Conservation (phyloP, 2,888 invertebrate species). For the Eledone cirrhosa region DNA sequence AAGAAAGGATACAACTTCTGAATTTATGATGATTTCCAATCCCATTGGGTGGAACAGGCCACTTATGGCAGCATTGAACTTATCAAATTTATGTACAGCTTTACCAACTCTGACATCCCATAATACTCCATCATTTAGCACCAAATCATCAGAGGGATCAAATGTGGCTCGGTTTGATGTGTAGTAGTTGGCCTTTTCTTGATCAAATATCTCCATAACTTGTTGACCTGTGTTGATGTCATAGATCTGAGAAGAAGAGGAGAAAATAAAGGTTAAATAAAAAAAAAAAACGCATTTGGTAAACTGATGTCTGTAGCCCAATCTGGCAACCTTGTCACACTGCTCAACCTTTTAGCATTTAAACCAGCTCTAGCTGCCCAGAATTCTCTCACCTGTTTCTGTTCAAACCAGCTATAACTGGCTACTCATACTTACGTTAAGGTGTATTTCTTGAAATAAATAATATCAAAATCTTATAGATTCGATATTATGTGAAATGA, state of each 20-base stretch:
- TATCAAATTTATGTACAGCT: conserved; percentile 96
- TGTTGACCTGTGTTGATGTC: conserved; percentile 84
- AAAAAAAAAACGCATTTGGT: not conserved
- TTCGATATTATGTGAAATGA: too few species aligned
- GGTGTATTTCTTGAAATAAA: too few species aligned
- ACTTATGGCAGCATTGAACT: conserved; percentile 91
- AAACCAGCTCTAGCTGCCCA: too few species aligned
- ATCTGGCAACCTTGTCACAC: too few species aligned
- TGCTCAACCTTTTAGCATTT: too few species aligned
- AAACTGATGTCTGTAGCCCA: not conserved
- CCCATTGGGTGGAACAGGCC: conserved; percentile 97
- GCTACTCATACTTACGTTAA: too few species aligned
- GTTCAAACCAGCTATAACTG: too few species aligned
- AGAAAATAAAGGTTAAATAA: not conserved
- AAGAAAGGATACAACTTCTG: conserved; percentile 76
- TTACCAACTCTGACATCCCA: conserved; percentile 89
- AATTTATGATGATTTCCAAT: conserved; percentile 94
- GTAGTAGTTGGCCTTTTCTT: conserved; percentile 89
- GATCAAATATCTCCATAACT: conserved; percentile 77
- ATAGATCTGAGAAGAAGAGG: conserved; percentile 75
- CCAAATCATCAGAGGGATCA: conserved; percentile 90
- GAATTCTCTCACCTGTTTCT: too few species aligned
- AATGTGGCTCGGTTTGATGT: conserved; percentile 93
- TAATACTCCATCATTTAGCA: conserved; percentile 94
- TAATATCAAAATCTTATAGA: too few species aligned